Evolutionary conservation across 2,113 vertebrate species (phyloP), one percentile per base, ranked within the genome.

Genomic region (Sprattus sprattus): DNA sequence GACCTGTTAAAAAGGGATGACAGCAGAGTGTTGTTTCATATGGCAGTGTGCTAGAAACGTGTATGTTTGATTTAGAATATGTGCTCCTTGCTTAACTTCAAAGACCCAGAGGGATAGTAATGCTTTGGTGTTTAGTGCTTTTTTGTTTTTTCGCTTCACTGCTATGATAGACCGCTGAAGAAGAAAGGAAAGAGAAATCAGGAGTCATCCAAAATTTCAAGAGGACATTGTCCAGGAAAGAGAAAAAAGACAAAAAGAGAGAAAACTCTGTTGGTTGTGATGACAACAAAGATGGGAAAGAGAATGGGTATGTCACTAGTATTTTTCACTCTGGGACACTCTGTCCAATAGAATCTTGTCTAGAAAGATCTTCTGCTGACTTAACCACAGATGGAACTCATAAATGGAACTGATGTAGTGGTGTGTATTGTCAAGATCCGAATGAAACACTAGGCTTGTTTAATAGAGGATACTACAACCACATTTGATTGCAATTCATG

Each of bases 191-290:
- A 90, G 97, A 98, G 80, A 98, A 96, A 75, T 96, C 96, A 88
- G 96, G 97, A 0, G 92, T 99, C 45, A 97, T 99, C 83, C 96
- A 98, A 91, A 97, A 95, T 91, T 98, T 99, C 90, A 97, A 96
- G 91, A 94, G 97, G 86, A 98, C 97, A 0, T 93, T 99, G n/a
- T 99, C 97, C 6, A 97, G 96, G 91, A 99, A 98, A 89, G 97
- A 97, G 54, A 98, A 97, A 89, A 97, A 96, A 86, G 96, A 97
- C 83, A 96, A 97, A 83, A 96, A 90, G 91, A 91, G 94, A 96
- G 16, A 96, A 95, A 87, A 94, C 95, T 46, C 90, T 49, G 95
- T 25, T 67, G 64, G 71, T 75, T 4, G 2, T 32, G 0, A 39
- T 10, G 71, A 78, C 71, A 78, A 96, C 85, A 93, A 88, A 45